Base-by-base conservation (phyloP, 2,888 invertebrate genomes). In the Drosophila monieri region DNA sequence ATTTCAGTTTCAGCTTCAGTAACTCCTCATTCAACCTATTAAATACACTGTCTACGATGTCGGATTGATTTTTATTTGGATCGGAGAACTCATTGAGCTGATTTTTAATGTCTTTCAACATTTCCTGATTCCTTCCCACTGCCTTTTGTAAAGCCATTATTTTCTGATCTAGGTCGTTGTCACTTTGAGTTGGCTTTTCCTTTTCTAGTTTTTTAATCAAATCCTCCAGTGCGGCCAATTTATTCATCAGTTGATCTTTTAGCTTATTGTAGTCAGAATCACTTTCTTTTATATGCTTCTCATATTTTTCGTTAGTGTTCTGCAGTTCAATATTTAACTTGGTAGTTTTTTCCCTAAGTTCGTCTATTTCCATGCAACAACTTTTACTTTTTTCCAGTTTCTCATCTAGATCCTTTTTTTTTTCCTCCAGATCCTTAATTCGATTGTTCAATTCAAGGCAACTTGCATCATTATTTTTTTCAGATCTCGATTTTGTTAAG, bases 371-470 rank as follows among this genome's bases (percentile, higher is more conserved):
- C 18, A 9, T 30, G 27, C 27, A 30, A 18, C 15, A 12, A 18
- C 6, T 5, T 54, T 2, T 6, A 10, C 2, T 1, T 25, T 21
- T 10, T 3, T 6, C 21, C 9, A 2, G 6, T n/a, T 14, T 35
- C 6, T n/a, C n/a, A 5, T 35, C 35, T 8, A 18, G 6, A 15
- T 41, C 15, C 15, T 41, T 41, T 41, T 18, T 41, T 18, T 41
- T 18, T 3, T 41, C 18, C 27, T 76, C 78, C 6, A 74, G 3
- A 10, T 65, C 61, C 15, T 77, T 53, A 25, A 77, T 43, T 14
- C 56, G 58, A 51, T 74, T 18, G 6, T 30, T n/a, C 1, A 25
- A 25, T 9, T 35, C 1, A n/a, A 35, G 1, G 14, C 35, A 35
- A 35, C 2, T n/a, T n/a, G 6, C n/a, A 14, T 14, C 6, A 1